Evolutionary conservation across 1,140 invertebrate species (phyloP).

Genomic region (Lanistes nyassanus): DNA sequence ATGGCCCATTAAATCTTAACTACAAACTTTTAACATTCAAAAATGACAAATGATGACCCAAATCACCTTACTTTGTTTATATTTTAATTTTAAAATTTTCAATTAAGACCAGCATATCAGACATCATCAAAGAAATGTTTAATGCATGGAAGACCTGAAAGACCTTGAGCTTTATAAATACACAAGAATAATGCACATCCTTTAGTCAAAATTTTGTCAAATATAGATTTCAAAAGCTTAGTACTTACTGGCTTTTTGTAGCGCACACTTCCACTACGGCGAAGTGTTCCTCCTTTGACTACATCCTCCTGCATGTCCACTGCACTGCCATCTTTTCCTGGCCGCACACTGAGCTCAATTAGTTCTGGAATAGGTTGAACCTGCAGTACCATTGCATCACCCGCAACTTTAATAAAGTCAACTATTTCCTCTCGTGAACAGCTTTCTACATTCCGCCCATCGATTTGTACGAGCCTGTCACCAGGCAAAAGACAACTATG

Average conservation of each 20-base stretch:
- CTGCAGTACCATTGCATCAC: constrained; percentile 84
- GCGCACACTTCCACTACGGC: constrained; percentile 74
- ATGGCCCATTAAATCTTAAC: too few species aligned
- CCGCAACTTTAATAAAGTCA: constrained; percentile 88
- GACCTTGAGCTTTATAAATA: too few species aligned
- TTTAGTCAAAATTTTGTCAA: too few species aligned
- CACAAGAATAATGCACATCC: too few species aligned
- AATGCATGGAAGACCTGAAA: too few species aligned
- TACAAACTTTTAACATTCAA: too few species aligned
- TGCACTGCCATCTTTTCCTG: constrained; percentile 64
- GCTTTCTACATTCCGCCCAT: constrained; percentile 85
- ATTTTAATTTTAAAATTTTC: too few species aligned
- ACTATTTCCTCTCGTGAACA: constrained; percentile 91
- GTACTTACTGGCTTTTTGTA: constrained; percentile 56
- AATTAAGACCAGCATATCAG: too few species aligned
- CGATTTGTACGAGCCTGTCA: constrained; percentile 91
- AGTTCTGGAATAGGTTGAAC: constrained; percentile 74
- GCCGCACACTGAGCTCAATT: constrained; percentile 77
- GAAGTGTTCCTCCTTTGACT: constrained; percentile 81
- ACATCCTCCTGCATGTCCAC: constrained; percentile 74
- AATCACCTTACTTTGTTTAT: too few species aligned
- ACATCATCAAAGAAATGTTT: too few species aligned
- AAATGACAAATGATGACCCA: too few species aligned
- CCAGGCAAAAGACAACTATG: constrained; percentile 88
- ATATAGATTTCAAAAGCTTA: background rate